phyloP scores from a whole-genome alignment of 1,140 invertebrate species.

The Hydropsyche tenuis region DNA sequence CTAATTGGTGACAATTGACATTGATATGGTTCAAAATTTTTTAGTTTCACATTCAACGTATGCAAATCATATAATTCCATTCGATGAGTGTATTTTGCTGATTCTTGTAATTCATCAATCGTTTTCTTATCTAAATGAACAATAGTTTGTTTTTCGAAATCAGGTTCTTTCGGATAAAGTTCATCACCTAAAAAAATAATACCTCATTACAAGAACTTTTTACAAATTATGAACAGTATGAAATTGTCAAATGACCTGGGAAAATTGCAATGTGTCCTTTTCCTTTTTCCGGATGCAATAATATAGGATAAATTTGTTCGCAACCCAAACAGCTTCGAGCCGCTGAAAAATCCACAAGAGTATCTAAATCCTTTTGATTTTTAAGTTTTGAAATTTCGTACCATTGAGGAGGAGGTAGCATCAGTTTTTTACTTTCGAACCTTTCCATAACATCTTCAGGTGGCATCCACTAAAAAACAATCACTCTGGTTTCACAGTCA shows the following conservation, averaged over 20 bases:
- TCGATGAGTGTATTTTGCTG: slow-evolving; percentile 43
- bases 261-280: slow-evolving; percentile 47
- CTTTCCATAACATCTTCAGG: slow-evolving; percentile 57
- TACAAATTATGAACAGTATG: too few relatives aligned
- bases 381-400: slow-evolving; percentile 60
- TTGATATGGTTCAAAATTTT: slow-evolving; percentile 44
- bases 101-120: slow-evolving; percentile 43
- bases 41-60: slow-evolving; percentile 42
- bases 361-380: slow-evolving; percentile 44
- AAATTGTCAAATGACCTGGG: slow-evolving; percentile 35
- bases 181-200: slow-evolving; percentile 41
- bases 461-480: slow-evolving; percentile 62
- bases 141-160: slow-evolving; percentile 41
- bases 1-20: slow-evolving; percentile 43
- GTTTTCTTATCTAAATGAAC: slow-evolving; percentile 39
- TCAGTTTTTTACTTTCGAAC: slow-evolving; percentile 52
- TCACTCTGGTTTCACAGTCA: too few relatives aligned
- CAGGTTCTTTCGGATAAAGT: slow-evolving; percentile 42
- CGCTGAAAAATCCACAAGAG: slow-evolving; percentile 40
- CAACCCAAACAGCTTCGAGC: slow-evolving; percentile 45
- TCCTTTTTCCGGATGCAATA: slow-evolving; percentile 42
- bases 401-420: slow-evolving; percentile 64
- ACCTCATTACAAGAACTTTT: too few relatives aligned
- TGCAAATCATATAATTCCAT: slow-evolving; percentile 48
- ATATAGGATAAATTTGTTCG: slow-evolving; percentile 49